Percentiles rank a stretch among this genome's conserved stretches.
These are phyloP conservation scores for Chaetogeoica ovagalla DNA, from an alignment of 2,888 invertebrate genomes.

Conservation along the genomic window DNA sequence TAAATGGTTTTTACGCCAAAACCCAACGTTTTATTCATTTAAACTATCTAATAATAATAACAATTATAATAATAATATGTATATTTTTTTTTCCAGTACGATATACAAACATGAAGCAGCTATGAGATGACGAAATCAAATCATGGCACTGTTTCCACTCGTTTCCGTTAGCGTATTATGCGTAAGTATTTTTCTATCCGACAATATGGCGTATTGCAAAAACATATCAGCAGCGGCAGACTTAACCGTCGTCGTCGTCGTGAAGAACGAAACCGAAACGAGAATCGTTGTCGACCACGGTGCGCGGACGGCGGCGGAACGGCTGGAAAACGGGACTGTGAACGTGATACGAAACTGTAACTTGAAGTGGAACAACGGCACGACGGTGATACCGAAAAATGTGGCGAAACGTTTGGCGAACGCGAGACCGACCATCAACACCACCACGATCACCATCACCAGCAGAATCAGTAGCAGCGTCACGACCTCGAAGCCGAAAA, in stretches of 20 bases:
- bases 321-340: neutral
- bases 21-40: too few relatives aligned
- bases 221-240: neutral
- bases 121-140: neutral
- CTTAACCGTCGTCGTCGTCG: too few relatives aligned
- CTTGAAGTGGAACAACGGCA: neutral
- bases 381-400: neutral
- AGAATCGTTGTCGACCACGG: neutral
- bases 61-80: too few relatives aligned
- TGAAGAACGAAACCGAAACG: neutral
- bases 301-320: neutral
- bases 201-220: neutral
- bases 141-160: slow-evolving; percentile 10
- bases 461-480: neutral
- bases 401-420: neutral
- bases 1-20: too few relatives aligned
- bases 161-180: neutral
- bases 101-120: neutral
- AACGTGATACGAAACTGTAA: neutral
- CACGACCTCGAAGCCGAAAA: neutral
- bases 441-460: neutral
- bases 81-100: too few relatives aligned
- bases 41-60: too few relatives aligned
- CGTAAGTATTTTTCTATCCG: slow-evolving; percentile 8
- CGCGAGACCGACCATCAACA: neutral